Base-by-base conservation (phyloP, 2,888 invertebrate genomes). In the Oscheius myriophilus region DNA sequence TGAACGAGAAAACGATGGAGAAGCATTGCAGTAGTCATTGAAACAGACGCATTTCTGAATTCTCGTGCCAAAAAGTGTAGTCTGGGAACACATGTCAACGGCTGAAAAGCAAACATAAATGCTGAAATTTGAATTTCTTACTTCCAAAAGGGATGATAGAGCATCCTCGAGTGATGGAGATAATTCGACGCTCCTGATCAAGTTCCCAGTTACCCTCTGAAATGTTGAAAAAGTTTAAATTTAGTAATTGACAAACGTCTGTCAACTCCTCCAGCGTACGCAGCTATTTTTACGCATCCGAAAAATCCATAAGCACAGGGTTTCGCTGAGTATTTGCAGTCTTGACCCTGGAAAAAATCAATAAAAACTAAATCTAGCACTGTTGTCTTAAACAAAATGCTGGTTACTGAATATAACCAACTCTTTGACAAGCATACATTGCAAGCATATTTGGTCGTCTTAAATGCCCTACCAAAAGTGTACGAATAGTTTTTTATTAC, bases 41-140 rank as follows among this genome's bases (percentile, higher is more conserved):
- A 83, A 84, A 66, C 84, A 84, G 57, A 81, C 83, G 64, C 82
- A 81, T 18, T 79, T 70, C 23, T 83, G 70, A 53, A 85, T 72
- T 41, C 85, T 71, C 21, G 74, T 71, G 11, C 85, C 85, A 21
- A 84, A 72, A 23, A 85, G 66, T 0, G 78, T 62, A 1, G 79
- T 71, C 61, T 85, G 85, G 61, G 82, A 79, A 62, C 85, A 85
- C 69, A 84, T 80, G 53, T 84, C 84, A 16, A 83, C 83, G 0
- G 82, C 78, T 78, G 71, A 45, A 72, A 67, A 25, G 4, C 9
- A 49, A 46, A 12, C 18, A 43, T n/a, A n/a, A n/a, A n/a, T n/a
- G n/a, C n/a, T n/a, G 45, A 51, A 33, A 25, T 21, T 25, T 62
- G 25, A 42, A 51, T 6, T 49, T 9, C 69, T 62, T 39, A 78